Evolutionary conservation across 2,113 vertebrate genomes (phyloP).

Genomic region (Chaetodon trifascialis): DNA sequence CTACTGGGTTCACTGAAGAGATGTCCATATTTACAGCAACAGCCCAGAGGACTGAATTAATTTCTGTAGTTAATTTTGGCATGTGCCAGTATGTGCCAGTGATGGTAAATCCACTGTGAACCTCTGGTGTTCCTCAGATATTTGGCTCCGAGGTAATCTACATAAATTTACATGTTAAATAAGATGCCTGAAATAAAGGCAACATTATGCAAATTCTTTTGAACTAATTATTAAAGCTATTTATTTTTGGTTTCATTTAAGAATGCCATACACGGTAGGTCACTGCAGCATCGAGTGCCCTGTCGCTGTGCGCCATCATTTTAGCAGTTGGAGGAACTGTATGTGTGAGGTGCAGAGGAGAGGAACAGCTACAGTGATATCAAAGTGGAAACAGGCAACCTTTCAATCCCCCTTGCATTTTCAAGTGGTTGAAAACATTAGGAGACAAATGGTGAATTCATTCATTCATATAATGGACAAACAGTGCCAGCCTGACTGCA

Average conservation of each 20-base stretch:
- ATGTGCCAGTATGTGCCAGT: constrained; percentile 32
- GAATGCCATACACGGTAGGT: background rate
- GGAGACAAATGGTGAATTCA: too few species aligned
- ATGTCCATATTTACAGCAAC: constrained; percentile 37
- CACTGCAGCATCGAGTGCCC: background rate
- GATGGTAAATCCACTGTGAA: constrained; percentile 35
- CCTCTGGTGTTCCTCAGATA: constrained; percentile 36
- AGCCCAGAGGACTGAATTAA: constrained; percentile 46
- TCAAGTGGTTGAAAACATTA: too few species aligned
- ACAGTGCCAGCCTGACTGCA: too few species aligned
- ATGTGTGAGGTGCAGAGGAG: background rate
- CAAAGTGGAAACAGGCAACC: too few species aligned
- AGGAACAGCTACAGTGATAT: background rate
- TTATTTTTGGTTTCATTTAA: constrained; percentile 40
- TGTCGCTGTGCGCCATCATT: background rate
- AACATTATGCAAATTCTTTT: constrained; percentile 58
- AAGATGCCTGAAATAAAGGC: constrained; percentile 47
- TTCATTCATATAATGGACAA: too few species aligned
- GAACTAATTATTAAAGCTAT: constrained; percentile 51
- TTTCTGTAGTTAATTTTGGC: constrained; percentile 43
- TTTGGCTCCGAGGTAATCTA: constrained; percentile 56
- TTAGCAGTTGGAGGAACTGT: background rate
- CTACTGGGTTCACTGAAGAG: constrained; percentile 8
- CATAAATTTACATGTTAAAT: constrained; percentile 70
- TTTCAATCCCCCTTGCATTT: too few species aligned